A percentile compares a stretch with the other conserved stretches of the same genome.
Conservation (phyloP, 2,888 invertebrate genomes). For the Acleris laterana region DNA sequence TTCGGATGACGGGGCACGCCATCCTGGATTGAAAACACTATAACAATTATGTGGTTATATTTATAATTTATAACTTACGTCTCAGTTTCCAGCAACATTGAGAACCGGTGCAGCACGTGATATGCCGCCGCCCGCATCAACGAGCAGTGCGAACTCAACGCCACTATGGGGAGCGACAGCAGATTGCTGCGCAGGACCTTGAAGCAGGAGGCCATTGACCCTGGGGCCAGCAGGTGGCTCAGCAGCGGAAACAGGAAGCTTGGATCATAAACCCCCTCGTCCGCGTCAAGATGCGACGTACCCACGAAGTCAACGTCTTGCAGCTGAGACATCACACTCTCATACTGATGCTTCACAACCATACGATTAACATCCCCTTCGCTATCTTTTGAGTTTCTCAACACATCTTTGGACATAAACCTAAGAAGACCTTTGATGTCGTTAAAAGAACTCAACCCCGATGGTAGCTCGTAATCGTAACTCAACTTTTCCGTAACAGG, state of each 20-base stretch:
- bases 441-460: conserved; percentile 44
- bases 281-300: conserved; percentile 54
- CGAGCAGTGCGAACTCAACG: conserved; percentile 87
- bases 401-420: conserved; percentile 53
- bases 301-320: conserved; percentile 52
- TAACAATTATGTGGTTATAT: too few relatives aligned
- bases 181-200: conserved; percentile 88
- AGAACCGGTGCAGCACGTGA: conserved; percentile 89
- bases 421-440: conserved; percentile 47
- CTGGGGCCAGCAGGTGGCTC: conserved; percentile 89
- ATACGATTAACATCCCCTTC: conserved; percentile 54
- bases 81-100: conserved; percentile 89
- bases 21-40: too few relatives aligned
- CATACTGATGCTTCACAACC: conserved; percentile 53
- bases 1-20: too few relatives aligned
- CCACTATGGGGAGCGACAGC: conserved; percentile 88
- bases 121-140: conserved; percentile 89
- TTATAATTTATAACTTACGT: conserved; percentile 83
- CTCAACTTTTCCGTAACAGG: conserved; percentile 86
- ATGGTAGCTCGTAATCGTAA: conserved; percentile 67
- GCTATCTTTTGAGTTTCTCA: conserved; percentile 50
- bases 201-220: conserved; percentile 89
- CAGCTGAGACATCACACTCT: conserved; percentile 45
- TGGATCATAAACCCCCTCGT: conserved; percentile 89
- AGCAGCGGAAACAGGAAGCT: conserved; percentile 92